Percentiles rank a stretch among this genome's conserved stretches.
These are phyloP conservation scores for Melanchra persicariae DNA, from an alignment of 2,888 invertebrate species.

Conservation along the genomic window DNA sequence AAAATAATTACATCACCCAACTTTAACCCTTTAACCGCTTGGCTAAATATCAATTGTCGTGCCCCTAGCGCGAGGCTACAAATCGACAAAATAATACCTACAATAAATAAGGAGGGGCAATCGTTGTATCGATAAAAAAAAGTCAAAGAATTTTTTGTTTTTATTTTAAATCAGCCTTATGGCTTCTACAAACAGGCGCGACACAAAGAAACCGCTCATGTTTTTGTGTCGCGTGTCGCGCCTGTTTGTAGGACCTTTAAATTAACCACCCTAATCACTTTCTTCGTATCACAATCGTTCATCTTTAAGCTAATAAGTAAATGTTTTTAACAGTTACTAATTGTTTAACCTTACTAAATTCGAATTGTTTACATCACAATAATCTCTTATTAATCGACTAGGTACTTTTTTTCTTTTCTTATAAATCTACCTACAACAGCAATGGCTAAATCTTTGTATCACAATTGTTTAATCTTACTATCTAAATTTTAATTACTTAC, in stretches of 20 bases:
- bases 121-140: slow-evolving; percentile 33
- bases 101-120: slow-evolving; percentile 36
- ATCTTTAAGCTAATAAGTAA: slow-evolving; percentile 31
- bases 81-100: slow-evolving; percentile 36
- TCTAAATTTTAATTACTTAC: slow-evolving; percentile 3
- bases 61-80: slow-evolving; percentile 34
- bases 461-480: slow-evolving; percentile 35
- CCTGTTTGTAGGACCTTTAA: slow-evolving; percentile 35
- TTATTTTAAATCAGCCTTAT: slow-evolving; percentile 37
- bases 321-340: slow-evolving; percentile 23
- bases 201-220: slow-evolving; percentile 31
- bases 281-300: slow-evolving; percentile 36
- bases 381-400: slow-evolving; percentile 36
- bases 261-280: slow-evolving; percentile 38
- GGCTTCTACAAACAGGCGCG: slow-evolving; percentile 33
- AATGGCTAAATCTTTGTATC: slow-evolving; percentile 38
- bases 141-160: slow-evolving; percentile 30
- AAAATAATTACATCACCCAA: too few relatives aligned
- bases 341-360: slow-evolving; percentile 30
- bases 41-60: slow-evolving; percentile 34
- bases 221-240: slow-evolving; percentile 24
- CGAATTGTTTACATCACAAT: slow-evolving; percentile 38
- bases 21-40: too few relatives aligned
- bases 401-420: slow-evolving; percentile 33
- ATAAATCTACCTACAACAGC: slow-evolving; percentile 29